Evolutionary conservation across 2,113 vertebrate genomes (phyloP).

Genomic region (Picathartes gymnocephalus): DNA sequence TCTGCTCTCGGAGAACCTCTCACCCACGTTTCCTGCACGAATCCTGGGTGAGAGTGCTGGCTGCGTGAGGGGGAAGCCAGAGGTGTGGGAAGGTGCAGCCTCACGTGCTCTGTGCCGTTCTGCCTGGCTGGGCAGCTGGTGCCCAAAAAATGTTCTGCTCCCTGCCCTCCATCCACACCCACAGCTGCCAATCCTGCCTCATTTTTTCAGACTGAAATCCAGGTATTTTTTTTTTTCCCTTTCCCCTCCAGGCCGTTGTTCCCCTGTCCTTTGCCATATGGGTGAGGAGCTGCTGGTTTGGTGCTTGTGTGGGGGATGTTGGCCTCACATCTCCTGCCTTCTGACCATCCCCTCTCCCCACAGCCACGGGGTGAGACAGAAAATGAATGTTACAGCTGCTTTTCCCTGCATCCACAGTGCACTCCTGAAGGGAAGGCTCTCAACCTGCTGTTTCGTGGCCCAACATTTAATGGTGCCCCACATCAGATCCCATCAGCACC

Average conservation of each 20-base stretch:
- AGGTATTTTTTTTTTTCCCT: not conserved
- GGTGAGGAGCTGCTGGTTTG: not conserved
- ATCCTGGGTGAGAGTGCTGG: not conserved
- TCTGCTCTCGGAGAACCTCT: slow-evolving; percentile 20
- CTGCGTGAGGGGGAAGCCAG: not conserved
- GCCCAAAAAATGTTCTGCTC: not conserved
- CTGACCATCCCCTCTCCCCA: not conserved
- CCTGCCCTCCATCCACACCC: not conserved
- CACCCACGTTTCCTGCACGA: slow-evolving; percentile 4
- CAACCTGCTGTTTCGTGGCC: not conserved
- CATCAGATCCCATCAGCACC: not conserved
- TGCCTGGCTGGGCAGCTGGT: not conserved
- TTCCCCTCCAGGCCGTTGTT: not conserved
- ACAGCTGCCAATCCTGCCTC: not conserved
- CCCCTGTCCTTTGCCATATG: not conserved
- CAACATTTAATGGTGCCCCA: fast-evolving
- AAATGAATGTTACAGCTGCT: not conserved
- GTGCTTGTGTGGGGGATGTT: not conserved
- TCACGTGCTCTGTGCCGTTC: fast-evolving
- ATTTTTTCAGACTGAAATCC: not conserved
- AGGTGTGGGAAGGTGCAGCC: fast-evolving
- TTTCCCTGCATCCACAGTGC: not conserved
- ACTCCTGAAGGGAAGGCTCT: not conserved
- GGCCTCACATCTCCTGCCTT: not conserved
- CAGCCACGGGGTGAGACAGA: not conserved